Conservation (phyloP, 2,888 invertebrate genomes). For the Sisyra terminalis region DNA sequence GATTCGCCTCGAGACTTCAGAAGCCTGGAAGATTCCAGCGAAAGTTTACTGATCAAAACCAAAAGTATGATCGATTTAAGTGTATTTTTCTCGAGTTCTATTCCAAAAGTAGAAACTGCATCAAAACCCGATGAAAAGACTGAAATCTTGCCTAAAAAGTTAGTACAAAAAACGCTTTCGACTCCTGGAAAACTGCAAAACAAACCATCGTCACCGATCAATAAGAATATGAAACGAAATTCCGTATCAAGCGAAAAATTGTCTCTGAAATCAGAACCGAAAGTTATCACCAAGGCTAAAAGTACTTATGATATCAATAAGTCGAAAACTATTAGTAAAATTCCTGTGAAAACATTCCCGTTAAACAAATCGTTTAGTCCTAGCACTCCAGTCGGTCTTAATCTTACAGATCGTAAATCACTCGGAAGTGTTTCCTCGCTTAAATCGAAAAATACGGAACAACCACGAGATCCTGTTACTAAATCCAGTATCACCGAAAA, state of each 20-base stretch:
- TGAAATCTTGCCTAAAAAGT: constrained; percentile 14
- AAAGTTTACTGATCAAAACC: constrained; percentile 13
- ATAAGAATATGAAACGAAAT: not conserved
- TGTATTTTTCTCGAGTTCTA: not conserved
- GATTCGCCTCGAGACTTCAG: not conserved
- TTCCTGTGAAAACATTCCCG: constrained; percentile 20
- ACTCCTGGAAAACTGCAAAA: not conserved
- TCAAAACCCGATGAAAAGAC: constrained; percentile 12
- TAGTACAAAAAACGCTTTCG: not conserved
- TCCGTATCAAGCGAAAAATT: constrained; percentile 1
- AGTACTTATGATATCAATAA: constrained; percentile 6
- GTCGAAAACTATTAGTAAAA: constrained; percentile 15
- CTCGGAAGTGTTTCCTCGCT: constrained; percentile 13
- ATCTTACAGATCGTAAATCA: constrained; percentile 15
- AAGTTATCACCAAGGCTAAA: constrained; percentile 1
- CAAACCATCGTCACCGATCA: not conserved
- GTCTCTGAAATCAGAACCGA: not conserved
- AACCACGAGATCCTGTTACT: constrained; percentile 4
- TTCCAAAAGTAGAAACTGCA: not conserved
- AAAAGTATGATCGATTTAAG: constrained; percentile 19
- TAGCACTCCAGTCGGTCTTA: constrained; percentile 28
- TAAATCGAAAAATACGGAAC: constrained; percentile 1
- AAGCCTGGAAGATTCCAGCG: constrained; percentile 1
- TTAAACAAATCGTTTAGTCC: constrained; percentile 21
- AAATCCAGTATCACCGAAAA: constrained; percentile 3